Evolutionary conservation across 2,888 invertebrate species (phyloP).

Genomic region (Drepanosiphum platanoidis): DNA sequence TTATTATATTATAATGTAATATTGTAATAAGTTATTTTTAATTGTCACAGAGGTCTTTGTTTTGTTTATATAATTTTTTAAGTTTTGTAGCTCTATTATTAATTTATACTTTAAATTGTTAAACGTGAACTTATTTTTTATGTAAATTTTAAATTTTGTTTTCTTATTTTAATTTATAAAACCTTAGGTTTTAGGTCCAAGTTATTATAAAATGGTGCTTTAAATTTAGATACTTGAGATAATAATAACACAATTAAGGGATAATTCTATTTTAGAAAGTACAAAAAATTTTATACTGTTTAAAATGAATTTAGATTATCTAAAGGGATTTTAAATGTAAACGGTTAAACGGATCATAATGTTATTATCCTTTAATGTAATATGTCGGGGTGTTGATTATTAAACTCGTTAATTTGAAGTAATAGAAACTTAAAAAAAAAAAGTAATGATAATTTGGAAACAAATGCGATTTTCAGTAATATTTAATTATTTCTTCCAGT

Average conservation of each 20-base stretch:
- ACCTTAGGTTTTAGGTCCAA: background rate
- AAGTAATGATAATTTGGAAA: conserved; percentile 1
- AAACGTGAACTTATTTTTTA: conserved; percentile 25
- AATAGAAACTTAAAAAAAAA: conserved; percentile 3
- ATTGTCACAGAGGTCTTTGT: background rate
- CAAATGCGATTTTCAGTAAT: background rate
- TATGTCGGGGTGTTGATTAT: background rate
- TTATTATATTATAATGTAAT: background rate
- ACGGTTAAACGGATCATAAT: background rate
- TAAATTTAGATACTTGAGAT: conserved; percentile 31
- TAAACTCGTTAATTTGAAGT: background rate
- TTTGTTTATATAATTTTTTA: conserved; percentile 31
- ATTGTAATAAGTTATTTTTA: conserved; percentile 2
- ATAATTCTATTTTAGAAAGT: background rate
- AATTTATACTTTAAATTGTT: conserved; percentile 39
- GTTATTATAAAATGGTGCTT: conserved; percentile 49
- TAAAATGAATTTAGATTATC: conserved; percentile 1
- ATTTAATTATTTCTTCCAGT: conserved; percentile 22
- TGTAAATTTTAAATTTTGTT: conserved; percentile 2
- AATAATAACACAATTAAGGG: background rate
- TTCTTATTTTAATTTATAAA: conserved; percentile 19
- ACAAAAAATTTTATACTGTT: background rate
- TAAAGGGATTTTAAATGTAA: conserved; percentile 6
- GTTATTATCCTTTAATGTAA: background rate
- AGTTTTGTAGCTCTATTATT: background rate